These are phyloP conservation scores for Gibbula magus DNA, from an alignment of 2,888 invertebrate species.

Conservation along the genomic window DNA sequence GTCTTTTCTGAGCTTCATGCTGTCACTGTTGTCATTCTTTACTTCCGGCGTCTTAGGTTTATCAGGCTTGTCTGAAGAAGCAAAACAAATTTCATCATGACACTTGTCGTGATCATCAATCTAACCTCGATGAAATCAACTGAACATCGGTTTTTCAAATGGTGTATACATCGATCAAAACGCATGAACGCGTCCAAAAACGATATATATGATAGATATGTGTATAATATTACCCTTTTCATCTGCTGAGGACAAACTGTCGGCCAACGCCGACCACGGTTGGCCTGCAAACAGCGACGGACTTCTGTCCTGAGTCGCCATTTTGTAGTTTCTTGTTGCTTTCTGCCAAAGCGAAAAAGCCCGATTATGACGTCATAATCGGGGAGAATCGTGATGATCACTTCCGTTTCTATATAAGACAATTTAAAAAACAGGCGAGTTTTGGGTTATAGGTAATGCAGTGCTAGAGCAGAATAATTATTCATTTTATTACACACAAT, in stretches of 20 bases:
- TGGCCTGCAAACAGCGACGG: constrained; percentile 74
- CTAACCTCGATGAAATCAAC: constrained; percentile 27
- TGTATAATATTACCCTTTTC: constrained; percentile 56
- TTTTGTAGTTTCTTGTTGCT: constrained; percentile 74
- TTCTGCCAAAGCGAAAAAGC: constrained; percentile 66
- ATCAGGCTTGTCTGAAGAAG: constrained; percentile 55
- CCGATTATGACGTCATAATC: constrained; percentile 73
- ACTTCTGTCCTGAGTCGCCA: constrained; percentile 76
- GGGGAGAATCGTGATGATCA: constrained; percentile 46
- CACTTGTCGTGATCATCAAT: constrained; percentile 33
- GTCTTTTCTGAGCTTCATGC: constrained; percentile 69
- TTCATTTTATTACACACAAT: background rate
- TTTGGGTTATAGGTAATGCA: constrained; percentile 14
- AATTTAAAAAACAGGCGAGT: constrained; percentile 32
- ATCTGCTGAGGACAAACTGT: constrained; percentile 61
- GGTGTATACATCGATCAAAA: background rate
- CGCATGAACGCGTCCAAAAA: background rate
- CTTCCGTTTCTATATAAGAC: constrained; percentile 12
- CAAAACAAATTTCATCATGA: constrained; percentile 31
- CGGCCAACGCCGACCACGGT: constrained; percentile 74
- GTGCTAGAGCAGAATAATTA: background rate
- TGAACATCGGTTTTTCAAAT: constrained; percentile 26
- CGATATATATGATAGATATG: constrained; percentile 23
- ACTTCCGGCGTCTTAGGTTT: constrained; percentile 43
- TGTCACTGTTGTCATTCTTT: constrained; percentile 54